Base-by-base conservation (phyloP, 2,888 invertebrate genomes). In the Lithophane ornitopus region DNA sequence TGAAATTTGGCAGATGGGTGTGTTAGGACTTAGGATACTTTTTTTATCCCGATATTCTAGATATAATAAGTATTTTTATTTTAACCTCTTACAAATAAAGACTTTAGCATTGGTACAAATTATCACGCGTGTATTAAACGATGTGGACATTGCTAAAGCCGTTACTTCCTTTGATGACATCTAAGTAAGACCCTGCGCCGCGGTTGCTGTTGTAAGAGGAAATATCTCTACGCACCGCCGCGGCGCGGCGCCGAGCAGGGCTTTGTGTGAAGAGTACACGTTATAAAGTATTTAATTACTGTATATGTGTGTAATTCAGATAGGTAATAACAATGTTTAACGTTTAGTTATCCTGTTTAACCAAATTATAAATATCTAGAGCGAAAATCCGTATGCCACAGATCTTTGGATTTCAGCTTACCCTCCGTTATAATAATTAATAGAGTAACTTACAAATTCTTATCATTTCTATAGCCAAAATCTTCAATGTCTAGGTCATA, bases 121-220 rank as follows among this genome's bases (percentile, higher is more conserved):
- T 22, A 56, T 61, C 14, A 39, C 19, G 28, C n/a, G 3, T 44
- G 19, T n/a, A 66, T n/a, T n/a, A 22, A 77, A 78, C 58, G 41
- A 12, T 39, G 41, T 62, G 77, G 82, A 87, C 75, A 63, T 87
- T 85, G 76, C 84, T 49, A 73, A 84, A 69, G 59, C 34, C 28
- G 56, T 65, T 69, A 74, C 76, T 82, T 89, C 88, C 88, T 82
- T 81, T 85, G 87, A 87, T 86, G 85, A 84, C 85, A 89, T 85
- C 83, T 82, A 58, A 76, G 62, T 67, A 78, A 80, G 66, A 75
- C 79, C 12, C 39, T 14, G 46, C 61, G 19, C n/a, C 16, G 46
- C 61, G 41, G 26, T 74, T 61, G 49, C 63, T 84, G 73, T 78
- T 76, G 78, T 16, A 80, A 84, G 56, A 78, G 82, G 78, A 84